Base-by-base conservation (phyloP, 2,888 invertebrate species). In the Stenchaetothrips biformis region DNA sequence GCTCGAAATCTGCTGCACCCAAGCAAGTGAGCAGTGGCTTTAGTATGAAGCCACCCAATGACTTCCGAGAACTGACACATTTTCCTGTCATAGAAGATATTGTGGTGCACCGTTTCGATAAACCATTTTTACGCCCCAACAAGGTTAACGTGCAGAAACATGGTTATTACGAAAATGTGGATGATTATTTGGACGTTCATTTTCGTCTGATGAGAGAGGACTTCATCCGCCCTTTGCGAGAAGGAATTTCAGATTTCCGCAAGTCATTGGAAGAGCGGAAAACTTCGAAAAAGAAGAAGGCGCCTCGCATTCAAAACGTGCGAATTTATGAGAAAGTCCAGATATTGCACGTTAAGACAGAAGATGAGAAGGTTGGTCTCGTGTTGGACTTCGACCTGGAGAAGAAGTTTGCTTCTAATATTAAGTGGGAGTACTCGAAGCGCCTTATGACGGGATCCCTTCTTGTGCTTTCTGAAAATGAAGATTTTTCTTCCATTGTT, bases 101-200 rank as follows among this genome's bases (percentile, higher is more conserved):
- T 83, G 84, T 87, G 49, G 83, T 89, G 27, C 83, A 85, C 0
- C 83, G 82, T 25, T 80, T 83, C 3, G 82, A 84, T n/a, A 82
- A 84, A 8, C 86, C 88, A 0, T 90, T 89, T 84, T 83, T 91
- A 37, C 86, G 90, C 21, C 89, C 90, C 0, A 92, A 92, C 84
- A 89, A n/a, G n/a, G n/a, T 91, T 80, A 86, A 90, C 0, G n/a
- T n/a, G n/a, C n/a, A n/a, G n/a, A n/a, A n/a, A n/a, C 86, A 89
- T 77, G 93, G 93, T 21, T 87, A 89, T 0, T 95, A 93, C 85
- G n/a, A n/a, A n/a, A n/a, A n/a, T n/a, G n/a, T n/a, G n/a, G n/a
- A n/a, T n/a, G n/a, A n/a, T n/a, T n/a, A n/a, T n/a, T n/a, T n/a
- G n/a, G n/a, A n/a, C n/a, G n/a, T n/a, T n/a, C n/a, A n/a, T n/a